Evolutionary conservation across 2,888 invertebrate species (phyloP).

Genomic region (Cataglyphis albicans): DNA sequence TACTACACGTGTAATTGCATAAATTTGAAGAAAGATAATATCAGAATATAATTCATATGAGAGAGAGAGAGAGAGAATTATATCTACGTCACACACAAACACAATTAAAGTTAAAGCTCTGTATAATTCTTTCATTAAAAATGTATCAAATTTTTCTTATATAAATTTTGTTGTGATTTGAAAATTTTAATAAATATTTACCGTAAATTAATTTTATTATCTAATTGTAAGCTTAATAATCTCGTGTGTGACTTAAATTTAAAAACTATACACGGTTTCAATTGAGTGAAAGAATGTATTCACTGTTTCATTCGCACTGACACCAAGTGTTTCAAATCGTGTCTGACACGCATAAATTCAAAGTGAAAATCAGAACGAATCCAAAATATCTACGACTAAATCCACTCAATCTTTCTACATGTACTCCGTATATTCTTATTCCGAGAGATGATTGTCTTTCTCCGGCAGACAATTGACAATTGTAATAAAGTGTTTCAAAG

Average conservation of each 20-base stretch:
- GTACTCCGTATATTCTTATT: neutral
- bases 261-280: neutral
- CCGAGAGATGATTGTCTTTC: neutral
- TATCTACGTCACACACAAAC: neutral
- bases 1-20: neutral
- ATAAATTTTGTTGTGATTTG: neutral
- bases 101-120: neutral
- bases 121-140: neutral
- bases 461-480: slow-evolving; percentile 55
- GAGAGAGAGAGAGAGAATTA: neutral
- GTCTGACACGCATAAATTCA: neutral
- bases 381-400: slow-evolving; percentile 18
- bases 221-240: neutral
- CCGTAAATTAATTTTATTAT: neutral
- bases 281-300: neutral
- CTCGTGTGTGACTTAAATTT: neutral
- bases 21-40: slow-evolving; percentile 21
- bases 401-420: neutral
- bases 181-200: neutral
- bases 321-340: neutral
- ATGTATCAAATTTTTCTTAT: neutral
- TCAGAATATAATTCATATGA: slow-evolving; percentile 6
- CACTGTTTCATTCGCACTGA: neutral
- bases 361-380: neutral
- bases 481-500: slow-evolving; percentile 64